A percentile compares a stretch with the other conserved stretches of the same genome.
These are phyloP conservation scores for Vespertilio murinus DNA, from an alignment of 2,797 vertebrate genomes.

Conservation along the genomic window DNA sequence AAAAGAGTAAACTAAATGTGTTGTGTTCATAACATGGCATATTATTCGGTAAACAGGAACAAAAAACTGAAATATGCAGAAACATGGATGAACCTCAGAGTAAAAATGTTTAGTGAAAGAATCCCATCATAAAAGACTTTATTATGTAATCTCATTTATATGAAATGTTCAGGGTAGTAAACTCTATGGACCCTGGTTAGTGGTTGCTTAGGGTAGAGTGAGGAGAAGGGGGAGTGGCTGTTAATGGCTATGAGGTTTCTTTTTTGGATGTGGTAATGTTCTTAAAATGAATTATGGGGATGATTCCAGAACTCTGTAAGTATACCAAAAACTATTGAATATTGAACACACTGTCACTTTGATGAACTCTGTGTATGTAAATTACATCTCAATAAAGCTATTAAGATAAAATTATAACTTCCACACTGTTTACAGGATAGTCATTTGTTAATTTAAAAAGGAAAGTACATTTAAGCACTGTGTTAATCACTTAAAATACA, in stretches of 20 bases:
- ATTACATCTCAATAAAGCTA: neutral
- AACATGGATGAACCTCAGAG: neutral
- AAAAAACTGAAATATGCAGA: neutral
- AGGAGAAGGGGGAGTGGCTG: neutral
- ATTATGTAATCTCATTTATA: neutral
- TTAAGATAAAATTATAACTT: neutral
- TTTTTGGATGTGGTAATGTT: neutral
- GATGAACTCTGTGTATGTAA: neutral
- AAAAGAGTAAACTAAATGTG: neutral
- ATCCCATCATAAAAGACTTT: neutral
- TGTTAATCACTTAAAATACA: neutral
- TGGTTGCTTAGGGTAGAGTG: neutral
- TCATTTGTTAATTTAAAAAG: neutral
- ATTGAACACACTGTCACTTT: neutral
- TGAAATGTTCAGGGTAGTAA: neutral
- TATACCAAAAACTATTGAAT: neutral
- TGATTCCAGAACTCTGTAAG: neutral
- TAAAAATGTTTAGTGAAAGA: neutral
- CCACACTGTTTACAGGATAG: neutral
- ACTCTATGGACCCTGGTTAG: neutral
- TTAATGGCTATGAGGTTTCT: neutral
- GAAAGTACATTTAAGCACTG: neutral
- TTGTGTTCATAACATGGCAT: neutral
- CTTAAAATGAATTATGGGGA: neutral
- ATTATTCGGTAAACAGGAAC: neutral